Conservation (phyloP, 2,797 vertebrate species). For the Sarcoramphus papa region DNA sequence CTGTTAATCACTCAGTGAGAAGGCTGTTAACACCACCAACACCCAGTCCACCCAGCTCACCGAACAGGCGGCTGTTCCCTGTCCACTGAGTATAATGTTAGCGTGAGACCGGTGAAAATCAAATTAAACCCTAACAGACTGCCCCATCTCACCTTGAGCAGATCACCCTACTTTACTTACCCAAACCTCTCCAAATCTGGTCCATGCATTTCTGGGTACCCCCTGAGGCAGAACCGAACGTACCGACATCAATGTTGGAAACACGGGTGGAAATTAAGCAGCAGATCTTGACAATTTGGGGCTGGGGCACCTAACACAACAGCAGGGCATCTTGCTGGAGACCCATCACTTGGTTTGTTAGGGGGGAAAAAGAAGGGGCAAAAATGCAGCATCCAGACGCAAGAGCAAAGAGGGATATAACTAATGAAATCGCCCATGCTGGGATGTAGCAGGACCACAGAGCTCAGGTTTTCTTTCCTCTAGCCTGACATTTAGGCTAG, state of each 20-base stretch:
- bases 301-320: fast-evolving
- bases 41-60: neutral
- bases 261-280: neutral
- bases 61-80: neutral
- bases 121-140: neutral
- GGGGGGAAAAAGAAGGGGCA: fast-evolving
- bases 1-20: neutral
- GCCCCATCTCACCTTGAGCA: neutral
- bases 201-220: neutral
- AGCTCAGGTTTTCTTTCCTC: neutral
- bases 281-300: neutral
- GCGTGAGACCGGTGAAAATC: neutral
- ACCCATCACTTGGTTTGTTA: neutral
- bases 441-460: neutral
- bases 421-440: neutral
- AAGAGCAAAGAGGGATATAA: neutral
- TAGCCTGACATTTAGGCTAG: neutral
- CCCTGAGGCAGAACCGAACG: neutral
- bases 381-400: neutral
- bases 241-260: fast-evolving
- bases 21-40: neutral
- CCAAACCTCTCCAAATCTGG: neutral
- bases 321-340: neutral
- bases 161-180: neutral
- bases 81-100: neutral